phyloP scores from a whole-genome alignment of 1,140 invertebrate genomes.

The Anadara kagoshimensis region DNA sequence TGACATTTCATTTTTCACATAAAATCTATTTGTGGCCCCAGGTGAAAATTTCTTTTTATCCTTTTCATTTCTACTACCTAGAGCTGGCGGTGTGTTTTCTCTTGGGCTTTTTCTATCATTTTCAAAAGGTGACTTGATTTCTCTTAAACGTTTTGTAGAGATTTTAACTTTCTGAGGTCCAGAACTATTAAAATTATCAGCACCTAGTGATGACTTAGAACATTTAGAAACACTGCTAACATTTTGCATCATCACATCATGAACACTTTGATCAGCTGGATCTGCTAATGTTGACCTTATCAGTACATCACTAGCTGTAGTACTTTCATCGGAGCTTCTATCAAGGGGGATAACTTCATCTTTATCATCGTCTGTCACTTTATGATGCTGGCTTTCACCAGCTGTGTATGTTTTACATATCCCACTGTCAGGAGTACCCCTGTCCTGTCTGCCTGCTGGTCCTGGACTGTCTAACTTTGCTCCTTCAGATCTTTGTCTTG shows the following conservation, averaged over 20 bases:
- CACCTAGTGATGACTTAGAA: conserved; percentile 49
- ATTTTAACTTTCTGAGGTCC: conserved; percentile 61
- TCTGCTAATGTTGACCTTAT: conserved; percentile 53
- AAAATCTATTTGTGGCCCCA: no score
- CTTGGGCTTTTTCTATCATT: conserved; percentile 3
- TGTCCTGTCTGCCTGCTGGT: conserved; percentile 1
- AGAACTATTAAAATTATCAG: conserved; percentile 59
- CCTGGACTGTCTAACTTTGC: conserved; percentile 22
- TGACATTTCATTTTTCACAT: no score
- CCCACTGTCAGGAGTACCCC: conserved; percentile 52
- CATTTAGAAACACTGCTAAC: conserved; percentile 46
- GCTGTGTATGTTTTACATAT: conserved; percentile 52
- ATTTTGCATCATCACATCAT: conserved; percentile 12
- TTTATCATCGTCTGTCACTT: not conserved
- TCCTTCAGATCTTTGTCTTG: not conserved
- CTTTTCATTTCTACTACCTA: no score
- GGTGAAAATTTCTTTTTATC: no score
- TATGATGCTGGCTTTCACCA: conserved; percentile 19
- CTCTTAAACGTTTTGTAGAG: conserved; percentile 54
- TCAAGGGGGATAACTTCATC: conserved; percentile 6
- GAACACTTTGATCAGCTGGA: conserved; percentile 37
- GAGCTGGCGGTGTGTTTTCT: not conserved
- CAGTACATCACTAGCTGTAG: conserved; percentile 62
- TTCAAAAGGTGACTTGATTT: conserved; percentile 56
- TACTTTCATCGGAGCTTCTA: conserved; percentile 53